These are phyloP conservation scores for Machimus atricapillus DNA, from an alignment of 2,888 invertebrate genomes.

Conservation along the genomic window DNA sequence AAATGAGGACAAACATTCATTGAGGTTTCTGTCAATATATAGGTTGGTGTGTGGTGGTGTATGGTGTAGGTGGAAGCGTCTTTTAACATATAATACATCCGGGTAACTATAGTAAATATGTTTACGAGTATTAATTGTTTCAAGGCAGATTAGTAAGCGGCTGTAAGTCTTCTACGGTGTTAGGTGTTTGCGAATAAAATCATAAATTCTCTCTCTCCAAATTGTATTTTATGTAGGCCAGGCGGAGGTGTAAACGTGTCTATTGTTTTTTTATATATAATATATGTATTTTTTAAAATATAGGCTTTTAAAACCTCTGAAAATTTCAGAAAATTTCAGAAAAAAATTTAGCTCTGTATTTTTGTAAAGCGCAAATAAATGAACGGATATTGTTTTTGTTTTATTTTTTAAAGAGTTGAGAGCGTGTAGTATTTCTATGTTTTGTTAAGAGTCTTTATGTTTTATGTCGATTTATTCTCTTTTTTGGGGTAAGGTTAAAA, in stretches of 20 bases:
- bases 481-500: not conserved
- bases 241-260: not conserved
- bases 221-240: not conserved
- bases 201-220: not conserved
- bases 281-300: not conserved
- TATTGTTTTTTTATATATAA: not conserved
- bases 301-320: not conserved
- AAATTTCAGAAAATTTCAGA: not conserved
- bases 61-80: not conserved
- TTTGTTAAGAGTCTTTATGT: not conserved
- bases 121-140: not conserved
- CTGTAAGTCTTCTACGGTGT: constrained; percentile 29
- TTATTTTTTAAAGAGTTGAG: not conserved
- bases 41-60: not conserved
- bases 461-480: not conserved
- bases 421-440: not conserved
- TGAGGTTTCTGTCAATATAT: constrained; percentile 4
- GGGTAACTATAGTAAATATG: not conserved
- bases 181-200: constrained; percentile 8
- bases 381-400: not conserved
- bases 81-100: constrained; percentile 18
- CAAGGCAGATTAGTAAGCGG: constrained; percentile 22
- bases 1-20: constrained; percentile 40
- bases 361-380: constrained; percentile 1
- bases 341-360: not conserved